phyloP scores from a whole-genome alignment of 2,797 vertebrate species.

The Melanogrammus aeglefinus region DNA sequence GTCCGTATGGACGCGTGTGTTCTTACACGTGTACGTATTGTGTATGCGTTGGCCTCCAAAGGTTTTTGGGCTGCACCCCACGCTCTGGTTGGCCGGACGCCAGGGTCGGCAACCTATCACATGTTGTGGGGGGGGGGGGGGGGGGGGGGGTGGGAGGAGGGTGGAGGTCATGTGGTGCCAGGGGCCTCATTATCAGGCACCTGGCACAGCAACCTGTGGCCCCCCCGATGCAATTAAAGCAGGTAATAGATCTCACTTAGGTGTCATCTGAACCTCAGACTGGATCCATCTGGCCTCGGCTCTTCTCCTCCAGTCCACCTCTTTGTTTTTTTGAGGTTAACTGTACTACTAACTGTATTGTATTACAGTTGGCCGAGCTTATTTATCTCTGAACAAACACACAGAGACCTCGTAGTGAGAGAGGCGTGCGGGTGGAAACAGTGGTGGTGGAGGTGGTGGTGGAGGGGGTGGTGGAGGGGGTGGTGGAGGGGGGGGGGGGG shows the following conservation, averaged over 20 bases:
- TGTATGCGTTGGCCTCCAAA: constrained; percentile 30
- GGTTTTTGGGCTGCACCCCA: constrained; percentile 4
- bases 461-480: too few relatives aligned
- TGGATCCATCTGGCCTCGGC: background rate
- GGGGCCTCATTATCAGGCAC: constrained; percentile 39
- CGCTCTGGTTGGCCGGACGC: constrained; percentile 16
- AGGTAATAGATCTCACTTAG: constrained; percentile 56
- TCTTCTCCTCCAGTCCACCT: background rate
- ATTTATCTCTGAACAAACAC: background rate
- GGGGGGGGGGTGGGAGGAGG: background rate
- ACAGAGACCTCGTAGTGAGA: background rate
- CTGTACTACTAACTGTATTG: background rate
- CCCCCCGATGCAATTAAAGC: constrained; percentile 50
- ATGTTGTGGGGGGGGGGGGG: constrained; percentile 17
- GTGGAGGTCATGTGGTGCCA: constrained; percentile 38
- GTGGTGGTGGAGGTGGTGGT: background rate
- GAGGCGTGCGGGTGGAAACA: background rate
- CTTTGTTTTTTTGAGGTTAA: constrained; percentile 16
- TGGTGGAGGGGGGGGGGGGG: background rate
- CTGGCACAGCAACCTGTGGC: constrained; percentile 40
- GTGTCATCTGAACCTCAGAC: constrained; percentile 47
- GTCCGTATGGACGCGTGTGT: background rate
- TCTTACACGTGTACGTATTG: constrained; percentile 1
- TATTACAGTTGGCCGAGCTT: background rate
- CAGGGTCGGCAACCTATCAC: constrained; percentile 47